phyloP scores from a whole-genome alignment of 2,113 vertebrate genomes.

The Poeciliopsis retropinna region DNA sequence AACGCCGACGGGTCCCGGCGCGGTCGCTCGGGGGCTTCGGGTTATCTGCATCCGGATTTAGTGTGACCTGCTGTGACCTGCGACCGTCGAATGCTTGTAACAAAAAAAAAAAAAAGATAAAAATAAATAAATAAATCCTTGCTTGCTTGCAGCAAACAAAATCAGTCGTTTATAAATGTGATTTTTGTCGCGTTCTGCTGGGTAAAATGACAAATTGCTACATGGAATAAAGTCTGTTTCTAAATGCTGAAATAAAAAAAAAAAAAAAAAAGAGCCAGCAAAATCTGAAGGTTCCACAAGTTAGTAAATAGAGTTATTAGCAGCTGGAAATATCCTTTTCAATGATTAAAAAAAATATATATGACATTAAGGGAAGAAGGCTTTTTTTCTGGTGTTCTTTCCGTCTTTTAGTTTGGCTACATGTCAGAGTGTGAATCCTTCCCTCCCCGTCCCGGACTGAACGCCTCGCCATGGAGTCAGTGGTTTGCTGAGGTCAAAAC shows the following conservation, averaged over 20 bases:
- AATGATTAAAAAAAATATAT: conserved; percentile 32
- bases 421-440: conserved; percentile 28
- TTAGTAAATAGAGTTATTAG: conserved; percentile 81
- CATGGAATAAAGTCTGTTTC: conserved; percentile 69
- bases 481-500: conserved; percentile 13
- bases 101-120: neutral
- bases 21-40: conserved; percentile 19
- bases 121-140: conserved; percentile 25
- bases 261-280: conserved; percentile 62
- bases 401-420: conserved; percentile 27
- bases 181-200: conserved; percentile 40
- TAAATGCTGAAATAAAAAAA: conserved; percentile 72
- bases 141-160: conserved; percentile 34
- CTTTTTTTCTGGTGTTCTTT: conserved; percentile 30
- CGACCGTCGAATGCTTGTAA: conserved; percentile 30
- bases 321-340: conserved; percentile 78
- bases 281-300: conserved; percentile 66
- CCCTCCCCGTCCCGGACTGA: neutral
- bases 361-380: conserved; percentile 42
- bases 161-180: conserved; percentile 35
- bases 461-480: neutral
- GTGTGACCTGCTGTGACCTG: conserved; percentile 41
- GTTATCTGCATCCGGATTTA: conserved; percentile 33
- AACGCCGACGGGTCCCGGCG: conserved; percentile 8
- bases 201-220: conserved; percentile 71